Evolutionary conservation across 2,888 invertebrate species (phyloP).

Genomic region (Meliscaeva auricollis): DNA sequence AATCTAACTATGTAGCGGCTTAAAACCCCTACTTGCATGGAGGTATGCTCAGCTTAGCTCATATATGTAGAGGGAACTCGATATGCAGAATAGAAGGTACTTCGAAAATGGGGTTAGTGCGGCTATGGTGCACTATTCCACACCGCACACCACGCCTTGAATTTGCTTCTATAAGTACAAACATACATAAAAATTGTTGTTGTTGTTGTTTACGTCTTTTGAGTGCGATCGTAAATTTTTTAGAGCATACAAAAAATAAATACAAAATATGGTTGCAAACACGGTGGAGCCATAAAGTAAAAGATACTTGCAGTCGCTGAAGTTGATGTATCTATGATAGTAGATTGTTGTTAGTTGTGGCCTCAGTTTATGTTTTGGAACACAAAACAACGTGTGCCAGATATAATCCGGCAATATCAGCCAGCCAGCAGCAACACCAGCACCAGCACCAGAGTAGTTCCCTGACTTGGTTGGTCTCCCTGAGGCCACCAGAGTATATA

Average conservation of each 20-base stretch:
- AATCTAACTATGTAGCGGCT: constrained; percentile 44
- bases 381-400: constrained; percentile 64
- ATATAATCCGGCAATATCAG: constrained; percentile 44
- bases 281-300: constrained; percentile 56
- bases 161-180: not conserved
- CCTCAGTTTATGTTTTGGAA: constrained; percentile 38
- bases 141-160: constrained; percentile 12
- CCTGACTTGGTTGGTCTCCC: constrained; percentile 10
- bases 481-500: constrained; percentile 29
- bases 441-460: not conserved
- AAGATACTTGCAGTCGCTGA: constrained; percentile 59
- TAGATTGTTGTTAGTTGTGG: constrained; percentile 34
- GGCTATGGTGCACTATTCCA: constrained; percentile 42
- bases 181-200: not conserved
- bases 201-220: constrained; percentile 8
- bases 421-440: not conserved
- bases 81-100: constrained; percentile 27
- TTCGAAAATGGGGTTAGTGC: constrained; percentile 63
- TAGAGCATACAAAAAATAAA: constrained; percentile 63
- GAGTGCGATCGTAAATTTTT: constrained; percentile 71
- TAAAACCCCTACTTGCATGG: constrained; percentile 5
- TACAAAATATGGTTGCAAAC: constrained; percentile 54
- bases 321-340: constrained; percentile 51
- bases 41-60: constrained; percentile 29
- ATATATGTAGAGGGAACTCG: constrained; percentile 35